A percentile compares a stretch with the other conserved stretches of the same genome.
phyloP scores from a whole-genome alignment of 1,140 invertebrate genomes.

The Zaprionus lachaisei region DNA sequence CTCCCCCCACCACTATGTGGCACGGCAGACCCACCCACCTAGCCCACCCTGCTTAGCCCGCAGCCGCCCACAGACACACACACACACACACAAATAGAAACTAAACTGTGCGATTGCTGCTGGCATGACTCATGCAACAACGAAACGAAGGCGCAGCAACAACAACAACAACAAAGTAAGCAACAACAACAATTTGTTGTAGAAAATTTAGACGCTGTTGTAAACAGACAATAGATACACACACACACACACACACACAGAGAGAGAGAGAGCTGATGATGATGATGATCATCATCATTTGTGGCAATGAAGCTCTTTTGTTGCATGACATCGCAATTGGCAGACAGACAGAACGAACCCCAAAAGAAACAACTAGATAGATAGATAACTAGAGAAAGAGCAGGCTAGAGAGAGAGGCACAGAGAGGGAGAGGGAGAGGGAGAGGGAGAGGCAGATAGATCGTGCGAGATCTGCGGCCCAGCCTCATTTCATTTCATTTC shows the following conservation, averaged over 20 bases:
- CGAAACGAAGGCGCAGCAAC: conserved; percentile 64
- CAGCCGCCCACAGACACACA: conserved; percentile 39
- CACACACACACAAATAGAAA: conserved; percentile 40
- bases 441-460: not conserved
- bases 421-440: not conserved
- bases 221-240: conserved; percentile 65
- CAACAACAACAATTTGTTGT: conserved; percentile 81
- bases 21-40: conserved; percentile 24
- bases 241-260: conserved; percentile 41
- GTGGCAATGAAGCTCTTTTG: conserved; percentile 71
- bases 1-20: not conserved
- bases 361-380: conserved; percentile 31
- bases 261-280: conserved; percentile 38
- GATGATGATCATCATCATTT: conserved; percentile 59
- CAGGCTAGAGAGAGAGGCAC: not conserved
- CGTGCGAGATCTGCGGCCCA: not conserved
- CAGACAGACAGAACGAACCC: conserved; percentile 44
- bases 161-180: conserved; percentile 61
- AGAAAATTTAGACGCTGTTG: conserved; percentile 75
- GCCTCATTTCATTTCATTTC: conserved; percentile 18
- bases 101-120: conserved; percentile 71
- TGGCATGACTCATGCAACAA: conserved; percentile 79
- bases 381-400: conserved; percentile 13
- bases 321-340: conserved; percentile 80
- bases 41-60: conserved; percentile 56